Evolutionary conservation across 92 coral and sea anemone species (phyloP).

Genomic region (Ricordea florida): DNA sequence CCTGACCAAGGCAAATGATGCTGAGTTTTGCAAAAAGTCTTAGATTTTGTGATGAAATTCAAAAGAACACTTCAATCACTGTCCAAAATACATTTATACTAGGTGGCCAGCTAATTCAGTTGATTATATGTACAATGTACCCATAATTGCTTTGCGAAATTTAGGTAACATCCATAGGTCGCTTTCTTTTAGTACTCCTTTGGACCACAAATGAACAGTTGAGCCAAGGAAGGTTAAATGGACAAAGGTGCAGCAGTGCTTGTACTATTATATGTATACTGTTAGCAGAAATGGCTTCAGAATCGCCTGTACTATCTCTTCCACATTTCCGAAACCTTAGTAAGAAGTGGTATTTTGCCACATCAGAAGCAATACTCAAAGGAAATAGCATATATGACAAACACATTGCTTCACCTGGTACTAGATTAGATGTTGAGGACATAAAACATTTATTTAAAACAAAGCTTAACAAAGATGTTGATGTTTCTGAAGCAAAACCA

Average conservation of each 20-base stretch:
- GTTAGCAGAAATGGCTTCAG: not conserved
- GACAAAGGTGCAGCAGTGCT: conserved; percentile 16
- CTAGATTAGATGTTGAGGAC: not conserved
- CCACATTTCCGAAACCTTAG: conserved; percentile 22
- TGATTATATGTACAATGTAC: not conserved
- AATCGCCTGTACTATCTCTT: not conserved
- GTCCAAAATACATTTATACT: not conserved
- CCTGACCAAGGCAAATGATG: not conserved
- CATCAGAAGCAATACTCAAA: conserved; percentile 4
- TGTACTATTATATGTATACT: not conserved
- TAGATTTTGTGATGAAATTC: not conserved
- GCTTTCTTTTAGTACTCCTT: conserved; percentile 16
- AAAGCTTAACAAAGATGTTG: not conserved
- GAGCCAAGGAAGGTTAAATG: conserved; percentile 19
- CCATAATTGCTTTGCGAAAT: not conserved
- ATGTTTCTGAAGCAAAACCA: conserved; percentile 13
- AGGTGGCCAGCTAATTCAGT: not conserved
- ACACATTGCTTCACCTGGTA: conserved; percentile 2
- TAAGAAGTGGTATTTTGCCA: conserved; percentile 5
- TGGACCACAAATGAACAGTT: conserved; percentile 17
- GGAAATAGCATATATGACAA: conserved; percentile 10
- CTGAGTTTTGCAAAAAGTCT: too few species aligned
- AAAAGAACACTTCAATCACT: not conserved
- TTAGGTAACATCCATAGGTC: not conserved
- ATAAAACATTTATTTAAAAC: not conserved